A percentile compares a stretch with the other conserved stretches of the same genome.
phyloP scores from a whole-genome alignment of 1,140 invertebrate genomes.

The Branchinecta lynchi region DNA sequence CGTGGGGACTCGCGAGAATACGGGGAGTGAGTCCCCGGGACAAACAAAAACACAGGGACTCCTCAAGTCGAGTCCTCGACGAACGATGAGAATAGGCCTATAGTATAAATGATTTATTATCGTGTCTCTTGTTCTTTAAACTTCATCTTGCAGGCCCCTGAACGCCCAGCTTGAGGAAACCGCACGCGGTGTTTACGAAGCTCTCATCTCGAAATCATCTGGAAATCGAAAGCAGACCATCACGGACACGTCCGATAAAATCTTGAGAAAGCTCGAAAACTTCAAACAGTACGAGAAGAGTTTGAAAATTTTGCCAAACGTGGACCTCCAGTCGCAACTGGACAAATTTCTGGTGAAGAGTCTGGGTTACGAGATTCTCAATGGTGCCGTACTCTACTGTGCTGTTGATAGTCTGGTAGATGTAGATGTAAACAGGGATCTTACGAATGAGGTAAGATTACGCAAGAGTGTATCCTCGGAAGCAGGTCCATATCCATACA shows the following conservation, averaged over 20 bases:
- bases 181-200: slow-evolving; percentile 51
- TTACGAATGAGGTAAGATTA: slow-evolving; percentile 32
- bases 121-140: neutral
- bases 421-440: slow-evolving; percentile 26
- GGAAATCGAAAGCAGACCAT: slow-evolving; percentile 54
- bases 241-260: slow-evolving; percentile 59
- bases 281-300: slow-evolving; percentile 56
- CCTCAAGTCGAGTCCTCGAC: too few species aligned
- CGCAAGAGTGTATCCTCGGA: neutral
- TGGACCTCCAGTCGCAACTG: slow-evolving; percentile 43
- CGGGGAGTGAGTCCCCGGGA: too few species aligned
- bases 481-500: too few species aligned
- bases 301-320: slow-evolving; percentile 46
- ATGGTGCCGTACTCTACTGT: slow-evolving; percentile 44
- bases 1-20: too few species aligned
- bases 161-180: slow-evolving; percentile 39
- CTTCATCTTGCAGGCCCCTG: slow-evolving; percentile 32
- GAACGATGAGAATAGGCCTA: too few species aligned
- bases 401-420: slow-evolving; percentile 33
- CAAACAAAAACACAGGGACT: too few species aligned
- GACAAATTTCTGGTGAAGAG: slow-evolving; percentile 68
- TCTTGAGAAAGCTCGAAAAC: slow-evolving; percentile 24
- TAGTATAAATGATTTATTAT: too few species aligned
- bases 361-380: slow-evolving; percentile 62
- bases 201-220: slow-evolving; percentile 46